Base-by-base conservation (phyloP, 1,140 invertebrate species). In the Portunus trituberculatus region DNA sequence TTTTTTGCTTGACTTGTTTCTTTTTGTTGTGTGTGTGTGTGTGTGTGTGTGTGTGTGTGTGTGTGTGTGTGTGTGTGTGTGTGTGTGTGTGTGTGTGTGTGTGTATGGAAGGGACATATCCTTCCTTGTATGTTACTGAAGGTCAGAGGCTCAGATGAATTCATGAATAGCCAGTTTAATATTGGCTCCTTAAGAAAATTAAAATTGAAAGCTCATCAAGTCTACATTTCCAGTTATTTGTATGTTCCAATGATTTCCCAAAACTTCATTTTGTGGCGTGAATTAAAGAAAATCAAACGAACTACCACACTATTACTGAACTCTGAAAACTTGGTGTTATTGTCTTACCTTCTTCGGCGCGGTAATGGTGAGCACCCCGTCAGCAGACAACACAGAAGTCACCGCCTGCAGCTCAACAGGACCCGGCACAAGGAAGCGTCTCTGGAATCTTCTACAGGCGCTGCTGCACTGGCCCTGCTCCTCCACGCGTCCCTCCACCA, bases 321-420 rank as follows among this genome's bases (percentile, higher is more conserved):
- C 39, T 39, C 39, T 6, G 39, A 6, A 2, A 39, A 39, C 39
- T 1, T 14, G 12, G 16, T 59, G 52, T 10, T 59, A 10, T n/a
- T 10, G 14, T 28, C 89, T 93, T 16, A 94, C 93, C 86, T 94
- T 94, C 93, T 94, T 94, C 1, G 93, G 93, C 0, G 98, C 98
- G 10, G 97, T 97, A 31, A 98, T 97, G 0, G 98, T 98, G 48
- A 98, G 96, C 48, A 98, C 97, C 8, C 98, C 98, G 96, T 98
- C 98, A 0, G 98, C 98, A 12, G 98, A 98, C 82, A 98, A 96
- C 8, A 97, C 97, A 0, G 98, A 98, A 52, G 97, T 97, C 0
- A 98, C 98, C 67, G 97, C 97, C 4, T 98, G 97, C 0, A 97
- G 96, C 95, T 98, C 97, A 45, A 98, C 98, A 91, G 97, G 97